These are phyloP conservation scores for Pempheris klunzingeri DNA, from an alignment of 2,797 vertebrate species.

Conservation along the genomic window DNA sequence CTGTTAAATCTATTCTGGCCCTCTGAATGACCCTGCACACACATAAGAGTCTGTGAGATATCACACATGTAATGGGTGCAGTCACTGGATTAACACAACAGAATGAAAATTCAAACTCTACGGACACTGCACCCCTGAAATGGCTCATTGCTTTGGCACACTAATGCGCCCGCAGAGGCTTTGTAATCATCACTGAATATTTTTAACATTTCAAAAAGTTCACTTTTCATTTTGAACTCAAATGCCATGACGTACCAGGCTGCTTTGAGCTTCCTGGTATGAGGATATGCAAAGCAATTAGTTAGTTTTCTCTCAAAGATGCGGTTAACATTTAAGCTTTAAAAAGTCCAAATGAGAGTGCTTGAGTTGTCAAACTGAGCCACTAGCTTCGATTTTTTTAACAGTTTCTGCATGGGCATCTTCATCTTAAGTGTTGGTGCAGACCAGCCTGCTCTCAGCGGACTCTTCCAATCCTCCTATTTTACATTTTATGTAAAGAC, in stretches of 20 bases:
- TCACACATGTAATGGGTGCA: conserved; percentile 47
- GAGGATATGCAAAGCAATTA: conserved; percentile 60
- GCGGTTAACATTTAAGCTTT: conserved; percentile 50
- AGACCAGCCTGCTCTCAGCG: conserved; percentile 15
- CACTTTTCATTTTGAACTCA: conserved; percentile 59
- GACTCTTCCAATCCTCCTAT: neutral
- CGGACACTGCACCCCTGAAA: conserved; percentile 52
- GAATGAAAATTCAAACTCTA: conserved; percentile 45
- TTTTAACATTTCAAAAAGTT: conserved; percentile 58
- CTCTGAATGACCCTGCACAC: conserved; percentile 42
- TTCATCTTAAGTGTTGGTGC: conserved; percentile 20
- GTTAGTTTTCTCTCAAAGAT: conserved; percentile 61
- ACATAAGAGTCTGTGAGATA: conserved; percentile 15
- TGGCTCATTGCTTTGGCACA: conserved; percentile 42
- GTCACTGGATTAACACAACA: conserved; percentile 63
- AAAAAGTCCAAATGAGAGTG: conserved; percentile 61
- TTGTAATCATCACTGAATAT: conserved; percentile 63
- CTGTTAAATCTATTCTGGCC: conserved; percentile 66
- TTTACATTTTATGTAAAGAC: conserved; percentile 17
- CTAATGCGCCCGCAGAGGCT: conserved; percentile 38
- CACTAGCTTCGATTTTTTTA: conserved; percentile 52
- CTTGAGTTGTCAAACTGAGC: conserved; percentile 50
- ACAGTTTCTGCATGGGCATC: conserved; percentile 36
- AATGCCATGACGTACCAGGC: conserved; percentile 45
- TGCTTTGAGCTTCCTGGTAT: conserved; percentile 51